A percentile compares a stretch with the other conserved stretches of the same genome.
Conservation (phyloP, 2,113 vertebrate genomes). For the Benitochromis conjunctus region DNA sequence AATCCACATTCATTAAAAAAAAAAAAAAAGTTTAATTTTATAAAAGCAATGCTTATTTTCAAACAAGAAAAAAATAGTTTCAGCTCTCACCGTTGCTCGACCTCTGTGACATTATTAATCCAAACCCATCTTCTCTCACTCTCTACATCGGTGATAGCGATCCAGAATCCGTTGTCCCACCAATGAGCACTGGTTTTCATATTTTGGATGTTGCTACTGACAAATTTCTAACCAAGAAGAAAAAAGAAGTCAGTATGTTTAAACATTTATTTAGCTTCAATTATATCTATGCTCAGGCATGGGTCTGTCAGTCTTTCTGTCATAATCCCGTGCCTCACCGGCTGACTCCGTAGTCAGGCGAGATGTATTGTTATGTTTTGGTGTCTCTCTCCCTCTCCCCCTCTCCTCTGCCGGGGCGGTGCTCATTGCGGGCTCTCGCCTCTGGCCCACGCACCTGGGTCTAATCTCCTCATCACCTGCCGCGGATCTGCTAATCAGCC, state of each 20-base stretch:
- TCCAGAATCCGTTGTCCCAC: neutral
- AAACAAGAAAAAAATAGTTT: neutral
- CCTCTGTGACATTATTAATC: constrained; percentile 46
- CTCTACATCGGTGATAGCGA: constrained; percentile 15
- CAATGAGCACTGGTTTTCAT: rapidly evolving
- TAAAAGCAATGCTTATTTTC: neutral
- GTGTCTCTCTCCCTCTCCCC: no score
- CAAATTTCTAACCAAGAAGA: constrained; percentile 4
- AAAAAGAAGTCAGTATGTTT: neutral
- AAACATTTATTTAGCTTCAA: neutral
- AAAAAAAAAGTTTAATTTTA: neutral
- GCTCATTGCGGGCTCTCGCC: no score
- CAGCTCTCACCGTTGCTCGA: constrained; percentile 5
- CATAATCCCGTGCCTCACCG: no score
- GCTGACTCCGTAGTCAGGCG: no score
- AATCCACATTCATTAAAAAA: neutral
- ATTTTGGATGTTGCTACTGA: neutral
- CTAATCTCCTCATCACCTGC: no score
- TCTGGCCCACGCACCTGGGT: no score
- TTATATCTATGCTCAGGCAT: neutral
- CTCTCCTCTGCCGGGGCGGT: no score
- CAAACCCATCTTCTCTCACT: constrained; percentile 15
- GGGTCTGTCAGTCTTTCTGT: neutral
- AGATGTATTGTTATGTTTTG: no score
- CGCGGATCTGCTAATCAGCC: no score